These are phyloP conservation scores for Anser brachyrhynchus DNA, from an alignment of 2,113 vertebrate species.

Conservation along the genomic window DNA sequence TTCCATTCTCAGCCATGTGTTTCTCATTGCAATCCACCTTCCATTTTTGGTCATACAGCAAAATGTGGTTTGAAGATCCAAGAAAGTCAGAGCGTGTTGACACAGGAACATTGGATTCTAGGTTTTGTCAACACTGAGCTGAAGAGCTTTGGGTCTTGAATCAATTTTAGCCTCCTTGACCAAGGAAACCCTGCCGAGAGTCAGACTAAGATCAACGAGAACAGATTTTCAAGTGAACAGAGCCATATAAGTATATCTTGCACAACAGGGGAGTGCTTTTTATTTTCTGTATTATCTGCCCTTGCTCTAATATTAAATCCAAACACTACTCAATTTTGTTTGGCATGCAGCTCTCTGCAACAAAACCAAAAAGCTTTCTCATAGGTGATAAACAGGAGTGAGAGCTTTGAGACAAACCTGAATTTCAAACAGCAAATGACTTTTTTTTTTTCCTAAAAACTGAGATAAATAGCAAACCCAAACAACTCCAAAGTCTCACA, in stretches of 20 bases:
- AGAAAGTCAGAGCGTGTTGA: slow-evolving; percentile 56
- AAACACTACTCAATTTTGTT: slow-evolving; percentile 16
- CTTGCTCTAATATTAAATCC: slow-evolving; percentile 35
- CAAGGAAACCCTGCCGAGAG: slow-evolving; percentile 58
- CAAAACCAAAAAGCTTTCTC: not conserved
- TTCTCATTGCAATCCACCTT: slow-evolving; percentile 61
- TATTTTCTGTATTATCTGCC: slow-evolving; percentile 35
- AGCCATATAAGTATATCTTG: slow-evolving; percentile 68
- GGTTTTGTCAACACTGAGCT: slow-evolving; percentile 59
- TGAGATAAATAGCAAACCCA: not conserved
- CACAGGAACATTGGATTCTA: slow-evolving; percentile 51
- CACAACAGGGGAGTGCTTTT: slow-evolving; percentile 32
- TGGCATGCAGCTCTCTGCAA: not conserved
- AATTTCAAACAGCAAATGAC: not conserved
- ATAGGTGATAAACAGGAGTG: not conserved
- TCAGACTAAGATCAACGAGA: slow-evolving; percentile 63
- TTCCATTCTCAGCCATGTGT: slow-evolving; percentile 61
- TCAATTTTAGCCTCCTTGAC: slow-evolving; percentile 66
- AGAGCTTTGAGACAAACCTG: not conserved
- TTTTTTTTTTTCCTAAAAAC: not conserved
- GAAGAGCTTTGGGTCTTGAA: slow-evolving; percentile 62
- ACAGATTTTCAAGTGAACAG: slow-evolving; percentile 47
- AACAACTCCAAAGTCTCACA: not conserved
- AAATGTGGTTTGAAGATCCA: slow-evolving; percentile 59
- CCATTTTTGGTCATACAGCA: slow-evolving; percentile 65